Conservation (phyloP, 2,797 vertebrate species). For the Pogonophryne albipinna region DNA sequence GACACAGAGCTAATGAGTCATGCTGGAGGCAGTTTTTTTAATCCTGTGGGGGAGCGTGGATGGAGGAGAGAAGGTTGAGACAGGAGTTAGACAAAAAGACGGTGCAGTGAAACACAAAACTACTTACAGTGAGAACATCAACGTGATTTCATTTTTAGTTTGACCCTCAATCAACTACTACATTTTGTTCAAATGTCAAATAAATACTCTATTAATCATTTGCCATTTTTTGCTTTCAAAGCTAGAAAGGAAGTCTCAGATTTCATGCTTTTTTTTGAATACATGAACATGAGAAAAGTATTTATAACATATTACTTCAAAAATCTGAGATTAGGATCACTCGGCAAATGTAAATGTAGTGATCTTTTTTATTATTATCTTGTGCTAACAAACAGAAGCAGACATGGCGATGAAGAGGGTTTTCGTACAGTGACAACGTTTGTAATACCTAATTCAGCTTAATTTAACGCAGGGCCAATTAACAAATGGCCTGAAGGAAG, state of each 20-base stretch:
- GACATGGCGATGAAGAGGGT: conserved; percentile 2
- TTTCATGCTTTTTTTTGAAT: neutral
- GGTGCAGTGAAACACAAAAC: conserved; percentile 41
- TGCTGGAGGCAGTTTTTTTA: conserved; percentile 46
- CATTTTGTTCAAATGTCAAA: neutral
- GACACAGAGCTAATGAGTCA: conserved; percentile 22
- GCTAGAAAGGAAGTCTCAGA: neutral
- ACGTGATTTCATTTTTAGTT: neutral
- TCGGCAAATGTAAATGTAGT: neutral
- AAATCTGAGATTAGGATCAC: conserved; percentile 4
- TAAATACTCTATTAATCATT: neutral
- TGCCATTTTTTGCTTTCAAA: neutral
- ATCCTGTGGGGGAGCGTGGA: conserved; percentile 90
- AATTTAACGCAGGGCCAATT: neutral
- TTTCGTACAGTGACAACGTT: neutral
- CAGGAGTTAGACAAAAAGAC: conserved; percentile 69
- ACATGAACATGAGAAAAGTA: neutral
- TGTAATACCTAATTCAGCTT: neutral
- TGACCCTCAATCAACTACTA: neutral
- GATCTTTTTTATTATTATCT: neutral
- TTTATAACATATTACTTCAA: neutral
- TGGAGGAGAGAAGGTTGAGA: conserved; percentile 83
- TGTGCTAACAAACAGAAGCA: conserved; percentile 28
- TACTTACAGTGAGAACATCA: conserved; percentile 19
- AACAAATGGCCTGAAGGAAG: neutral